phyloP scores from a whole-genome alignment of 2,113 vertebrate species.

The Megaceryle maxima region DNA sequence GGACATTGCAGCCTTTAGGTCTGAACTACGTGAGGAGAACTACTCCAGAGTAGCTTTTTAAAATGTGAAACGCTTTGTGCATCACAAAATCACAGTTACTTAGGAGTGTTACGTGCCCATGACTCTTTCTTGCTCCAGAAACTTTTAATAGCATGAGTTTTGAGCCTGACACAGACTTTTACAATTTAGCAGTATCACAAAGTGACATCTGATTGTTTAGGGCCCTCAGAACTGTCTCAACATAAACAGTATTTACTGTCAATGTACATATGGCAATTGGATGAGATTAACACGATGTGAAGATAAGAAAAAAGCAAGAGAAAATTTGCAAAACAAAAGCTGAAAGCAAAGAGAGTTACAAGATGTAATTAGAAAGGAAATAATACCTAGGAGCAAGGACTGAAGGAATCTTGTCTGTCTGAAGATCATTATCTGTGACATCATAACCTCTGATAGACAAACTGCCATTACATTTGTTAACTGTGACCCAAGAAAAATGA shows the following conservation, averaged over 20 bases:
- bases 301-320: neutral
- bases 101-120: neutral
- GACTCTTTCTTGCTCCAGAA: neutral
- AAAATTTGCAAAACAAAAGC: neutral
- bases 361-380: neutral
- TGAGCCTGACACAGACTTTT: fast-evolving
- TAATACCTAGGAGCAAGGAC: neutral
- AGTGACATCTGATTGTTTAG: neutral
- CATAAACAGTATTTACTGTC: neutral
- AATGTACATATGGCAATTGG: neutral
- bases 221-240: neutral
- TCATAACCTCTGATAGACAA: neutral
- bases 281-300: neutral
- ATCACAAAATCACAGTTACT: neutral
- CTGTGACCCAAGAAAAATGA: neutral
- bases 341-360: neutral
- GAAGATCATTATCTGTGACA: conserved; percentile 31
- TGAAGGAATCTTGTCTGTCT: neutral
- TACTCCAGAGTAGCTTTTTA: neutral
- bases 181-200: neutral
- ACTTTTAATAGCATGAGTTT: neutral
- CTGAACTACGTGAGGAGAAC: neutral
- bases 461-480: neutral
- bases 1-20: neutral
- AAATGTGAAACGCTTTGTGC: neutral